phyloP scores from a whole-genome alignment of 2,113 vertebrate species.

The Phrynocephalus versicolor region DNA sequence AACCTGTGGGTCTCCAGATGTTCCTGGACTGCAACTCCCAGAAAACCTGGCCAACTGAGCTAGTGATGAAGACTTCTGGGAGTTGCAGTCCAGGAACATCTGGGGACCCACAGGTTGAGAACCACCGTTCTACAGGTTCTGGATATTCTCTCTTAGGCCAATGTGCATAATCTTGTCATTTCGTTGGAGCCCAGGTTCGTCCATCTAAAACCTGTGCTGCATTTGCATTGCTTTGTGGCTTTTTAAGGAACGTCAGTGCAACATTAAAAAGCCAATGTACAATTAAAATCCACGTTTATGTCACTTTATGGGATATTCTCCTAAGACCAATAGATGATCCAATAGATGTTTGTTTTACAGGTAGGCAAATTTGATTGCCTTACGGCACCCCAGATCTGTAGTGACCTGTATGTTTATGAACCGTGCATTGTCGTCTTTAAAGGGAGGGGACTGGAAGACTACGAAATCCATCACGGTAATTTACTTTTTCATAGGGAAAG shows the following conservation, averaged over 20 bases:
- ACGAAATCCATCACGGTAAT: constrained; percentile 97
- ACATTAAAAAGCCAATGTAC: background rate
- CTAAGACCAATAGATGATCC: constrained; percentile 10
- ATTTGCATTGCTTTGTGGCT: background rate
- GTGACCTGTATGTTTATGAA: constrained; percentile 88
- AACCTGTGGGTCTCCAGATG: too few relatives aligned
- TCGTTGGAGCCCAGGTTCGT: background rate
- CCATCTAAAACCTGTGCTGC: background rate
- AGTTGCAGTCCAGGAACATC: too few relatives aligned
- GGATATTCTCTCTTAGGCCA: background rate
- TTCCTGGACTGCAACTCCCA: too few relatives aligned
- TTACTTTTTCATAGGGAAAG: constrained; percentile 20
- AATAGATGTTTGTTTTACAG: constrained; percentile 68
- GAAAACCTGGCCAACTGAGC: too few relatives aligned
- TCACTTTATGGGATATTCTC: background rate
- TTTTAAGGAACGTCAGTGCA: background rate
- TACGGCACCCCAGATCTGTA: constrained; percentile 80
- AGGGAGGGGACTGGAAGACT: constrained; percentile 90
- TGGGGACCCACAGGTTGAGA: too few relatives aligned
- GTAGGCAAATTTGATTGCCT: constrained; percentile 91
- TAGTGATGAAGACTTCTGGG: too few relatives aligned
- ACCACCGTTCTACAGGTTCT: background rate
- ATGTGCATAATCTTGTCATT: background rate
- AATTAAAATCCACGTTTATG: background rate
- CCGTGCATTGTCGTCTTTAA: constrained; percentile 92